Evolutionary conservation across 2,888 invertebrate genomes (phyloP), one percentile per base, ranked within the genome.

Genomic region (Cheilosia variabilis): DNA sequence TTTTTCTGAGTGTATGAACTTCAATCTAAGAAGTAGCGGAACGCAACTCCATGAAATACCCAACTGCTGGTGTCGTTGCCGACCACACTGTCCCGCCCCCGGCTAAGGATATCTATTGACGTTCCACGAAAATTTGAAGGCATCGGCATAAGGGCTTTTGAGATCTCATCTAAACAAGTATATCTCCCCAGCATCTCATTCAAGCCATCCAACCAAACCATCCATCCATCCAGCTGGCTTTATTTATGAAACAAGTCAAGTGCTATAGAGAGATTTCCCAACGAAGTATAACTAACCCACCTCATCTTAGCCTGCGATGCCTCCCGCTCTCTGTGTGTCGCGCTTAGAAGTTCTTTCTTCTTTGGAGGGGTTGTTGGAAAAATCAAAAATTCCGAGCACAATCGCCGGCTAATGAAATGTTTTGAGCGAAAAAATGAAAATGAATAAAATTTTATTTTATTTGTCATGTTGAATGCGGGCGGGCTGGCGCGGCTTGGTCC

Each of bases 371-470:
- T 4, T n/a, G 24, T 34, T 24, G 22, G 34, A 57, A 66, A 79
- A 79, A 86, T 86, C 86, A 81, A 86, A 86, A 81, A 86, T 86
- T 86, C 86, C 81, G n/a, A 77, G 77, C 86, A 86, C 86, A 86
- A 86, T 86, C 86, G 81, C 86, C 77, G 81, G 81, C 86, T 86
- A 86, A 86, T 86, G 86, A 86, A 86, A 86, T 86, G 86, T 86
- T 86, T 86, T 86, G 81, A 80, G 86, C 86, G 86, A 86, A 86
- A 86, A 86, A 86, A 86, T 86, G 86, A 81, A 86, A 86, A 86
- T 86, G 86, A 86, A 86, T 86, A 86, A 86, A 86, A 86, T 86
- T 86, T 86, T 86, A 86, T 86, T 86, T 86, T 86, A 86, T 86
- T 81, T 86, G 86, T 86, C 86, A 75, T 84, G 72, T 58, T 53